Percentiles rank a stretch among this genome's conserved stretches.
These are phyloP conservation scores for Aulostomus chinensis DNA, from an alignment of 2,797 vertebrate genomes.

Conservation along the genomic window DNA sequence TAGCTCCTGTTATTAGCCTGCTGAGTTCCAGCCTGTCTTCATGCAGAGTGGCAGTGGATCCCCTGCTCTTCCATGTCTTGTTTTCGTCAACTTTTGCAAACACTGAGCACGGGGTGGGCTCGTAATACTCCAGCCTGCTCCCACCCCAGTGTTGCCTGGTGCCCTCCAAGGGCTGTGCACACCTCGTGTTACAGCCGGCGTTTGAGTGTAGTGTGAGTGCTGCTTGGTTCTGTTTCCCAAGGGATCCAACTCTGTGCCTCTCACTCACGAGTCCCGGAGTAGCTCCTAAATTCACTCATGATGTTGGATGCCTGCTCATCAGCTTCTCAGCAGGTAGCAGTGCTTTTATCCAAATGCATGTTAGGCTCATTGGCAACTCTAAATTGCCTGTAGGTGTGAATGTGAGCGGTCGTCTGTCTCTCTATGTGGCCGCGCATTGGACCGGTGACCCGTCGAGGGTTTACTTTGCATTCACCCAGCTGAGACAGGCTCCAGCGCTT, in stretches of 20 bases:
- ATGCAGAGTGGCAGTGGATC: constrained; percentile 13
- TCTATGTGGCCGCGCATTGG: no score
- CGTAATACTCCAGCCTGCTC: constrained; percentile 32
- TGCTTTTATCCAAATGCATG: constrained; percentile 44
- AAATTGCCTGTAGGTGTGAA: no score
- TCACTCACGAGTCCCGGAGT: constrained; percentile 5
- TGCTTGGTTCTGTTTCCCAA: constrained; percentile 20
- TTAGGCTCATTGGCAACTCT: no score
- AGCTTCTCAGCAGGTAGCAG: constrained; percentile 48
- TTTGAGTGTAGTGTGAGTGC: no score
- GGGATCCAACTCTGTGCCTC: constrained; percentile 16
- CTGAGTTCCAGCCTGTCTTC: constrained; percentile 44
- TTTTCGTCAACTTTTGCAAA: constrained; percentile 51
- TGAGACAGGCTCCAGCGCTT: no score
- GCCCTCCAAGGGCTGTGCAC: constrained; percentile 46
- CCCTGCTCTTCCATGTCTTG: constrained; percentile 9
- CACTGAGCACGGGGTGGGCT: constrained; percentile 25
- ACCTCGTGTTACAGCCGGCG: constrained; percentile 52
- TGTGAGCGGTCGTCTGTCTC: no score
- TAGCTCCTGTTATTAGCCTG: constrained; percentile 51
- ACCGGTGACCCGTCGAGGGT: no score
- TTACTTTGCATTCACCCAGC: no score
- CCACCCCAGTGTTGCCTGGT: constrained; percentile 7
- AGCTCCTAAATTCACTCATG: constrained; percentile 52
- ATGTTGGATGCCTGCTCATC: constrained; percentile 27